Evolutionary conservation across 2,888 invertebrate species (phyloP).

Genomic region (Cistogaster globosa): DNA sequence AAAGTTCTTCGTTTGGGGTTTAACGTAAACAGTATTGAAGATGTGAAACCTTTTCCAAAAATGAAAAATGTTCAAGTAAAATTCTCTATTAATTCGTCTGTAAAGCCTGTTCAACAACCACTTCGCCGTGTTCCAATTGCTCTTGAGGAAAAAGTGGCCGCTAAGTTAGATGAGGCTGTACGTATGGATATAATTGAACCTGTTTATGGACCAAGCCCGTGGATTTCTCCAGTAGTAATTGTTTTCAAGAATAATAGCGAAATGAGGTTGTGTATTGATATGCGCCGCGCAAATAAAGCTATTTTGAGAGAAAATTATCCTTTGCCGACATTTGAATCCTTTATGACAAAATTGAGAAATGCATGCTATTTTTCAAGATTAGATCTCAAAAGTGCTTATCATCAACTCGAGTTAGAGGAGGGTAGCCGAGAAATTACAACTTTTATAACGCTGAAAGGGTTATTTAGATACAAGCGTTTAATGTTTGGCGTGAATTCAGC

Average conservation of each 20-base stretch:
- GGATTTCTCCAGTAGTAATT: conserved; percentile 76
- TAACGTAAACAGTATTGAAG: not conserved
- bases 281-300: conserved; percentile 20
- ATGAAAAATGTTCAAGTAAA: conserved; percentile 73
- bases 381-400: conserved; percentile 72
- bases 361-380: conserved; percentile 75
- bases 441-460: conserved; percentile 65
- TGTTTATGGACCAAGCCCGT: conserved; percentile 67
- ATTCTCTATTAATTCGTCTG: conserved; percentile 34
- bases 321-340: conserved; percentile 74
- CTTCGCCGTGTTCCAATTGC: conserved; percentile 74
- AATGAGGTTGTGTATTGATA: conserved; percentile 16
- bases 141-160: conserved; percentile 69
- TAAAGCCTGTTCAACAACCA: conserved; percentile 76
- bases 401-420: conserved; percentile 65
- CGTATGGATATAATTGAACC: conserved; percentile 65
- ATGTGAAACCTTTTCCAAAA: conserved; percentile 69
- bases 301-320: conserved; percentile 64
- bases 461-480: conserved; percentile 77
- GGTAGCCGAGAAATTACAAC: conserved; percentile 62
- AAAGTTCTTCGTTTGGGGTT: not conserved
- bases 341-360: conserved; percentile 71
- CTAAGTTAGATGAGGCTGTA: conserved; percentile 71
- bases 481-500: conserved; percentile 79
- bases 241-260: conserved; percentile 53